A percentile compares a stretch with the other conserved stretches of the same genome.
Evolutionary conservation across 2,113 vertebrate species (phyloP).

Genomic region (Solenodon paradoxus): DNA sequence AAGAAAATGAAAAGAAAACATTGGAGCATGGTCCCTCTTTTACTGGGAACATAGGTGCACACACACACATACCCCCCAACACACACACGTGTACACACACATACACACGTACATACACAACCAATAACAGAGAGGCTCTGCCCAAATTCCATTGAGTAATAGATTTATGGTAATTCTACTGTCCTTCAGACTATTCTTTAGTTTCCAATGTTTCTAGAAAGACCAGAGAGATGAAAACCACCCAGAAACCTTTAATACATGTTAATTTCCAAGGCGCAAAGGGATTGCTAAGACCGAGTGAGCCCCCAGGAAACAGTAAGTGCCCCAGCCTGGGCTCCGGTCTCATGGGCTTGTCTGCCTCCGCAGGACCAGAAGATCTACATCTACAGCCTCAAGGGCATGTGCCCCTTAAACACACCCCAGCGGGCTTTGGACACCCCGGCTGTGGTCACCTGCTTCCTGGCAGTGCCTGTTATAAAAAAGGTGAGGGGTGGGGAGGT

Average conservation of each 20-base stretch:
- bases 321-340: fast-evolving
- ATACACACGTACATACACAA: too few relatives aligned
- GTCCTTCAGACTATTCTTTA: background rate
- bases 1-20: background rate
- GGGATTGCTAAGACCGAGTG: background rate
- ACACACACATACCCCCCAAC: background rate
- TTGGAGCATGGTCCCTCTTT: too few relatives aligned
- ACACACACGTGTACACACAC: too few relatives aligned
- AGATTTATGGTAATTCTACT: fast-evolving
- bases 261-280: background rate
- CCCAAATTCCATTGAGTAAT: background rate
- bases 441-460: constrained; percentile 91
- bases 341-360: constrained; percentile 15
- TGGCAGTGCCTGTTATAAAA: constrained; percentile 87
- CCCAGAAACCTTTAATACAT: background rate
- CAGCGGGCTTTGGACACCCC: constrained; percentile 92
- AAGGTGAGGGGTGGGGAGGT: constrained; percentile 83
- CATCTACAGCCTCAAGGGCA: constrained; percentile 95
- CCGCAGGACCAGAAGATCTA: constrained; percentile 95
- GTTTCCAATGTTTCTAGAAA: background rate
- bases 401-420: constrained; percentile 94
- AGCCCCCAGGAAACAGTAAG: background rate
- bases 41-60: fast-evolving
- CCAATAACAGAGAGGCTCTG: background rate
- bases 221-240: background rate